Conservation (phyloP, 2,888 invertebrate genomes). For the Heteromyza rotundicornis region DNA sequence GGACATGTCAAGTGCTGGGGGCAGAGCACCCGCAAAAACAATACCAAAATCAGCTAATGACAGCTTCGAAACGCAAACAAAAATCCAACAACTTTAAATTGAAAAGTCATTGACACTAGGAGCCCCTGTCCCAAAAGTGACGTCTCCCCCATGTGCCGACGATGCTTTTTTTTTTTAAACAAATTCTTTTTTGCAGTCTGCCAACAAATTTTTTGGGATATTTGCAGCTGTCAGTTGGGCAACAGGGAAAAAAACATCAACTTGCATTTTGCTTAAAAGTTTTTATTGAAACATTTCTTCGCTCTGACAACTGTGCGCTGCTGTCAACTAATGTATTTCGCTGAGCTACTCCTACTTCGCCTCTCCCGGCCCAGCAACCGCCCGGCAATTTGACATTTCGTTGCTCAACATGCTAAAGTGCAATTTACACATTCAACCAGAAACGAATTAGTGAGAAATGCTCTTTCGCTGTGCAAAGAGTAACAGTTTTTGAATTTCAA, state of each 20-base stretch:
- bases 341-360: too few relatives aligned
- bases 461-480: too few relatives aligned
- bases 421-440: too few relatives aligned
- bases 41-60: not conserved
- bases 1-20: not conserved
- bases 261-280: not conserved
- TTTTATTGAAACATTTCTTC: not conserved
- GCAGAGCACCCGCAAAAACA: not conserved
- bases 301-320: too few relatives aligned
- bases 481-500: too few relatives aligned
- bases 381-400: not conserved
- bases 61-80: not conserved
- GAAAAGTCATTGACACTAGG: slow-evolving; percentile 1
- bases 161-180: too few relatives aligned
- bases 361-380: not conserved
- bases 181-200: too few relatives aligned
- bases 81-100: not conserved
- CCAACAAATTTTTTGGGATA: not conserved
- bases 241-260: not conserved
- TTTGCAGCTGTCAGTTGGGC: not conserved
- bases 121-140: not conserved
- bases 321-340: too few relatives aligned
- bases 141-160: not conserved
- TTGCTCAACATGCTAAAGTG: not conserved
- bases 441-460: too few relatives aligned